A percentile compares a stretch with the other conserved stretches of the same genome.
These are phyloP conservation scores for Margarornis squamiger DNA, from an alignment of 2,797 vertebrate species.

Conservation along the genomic window DNA sequence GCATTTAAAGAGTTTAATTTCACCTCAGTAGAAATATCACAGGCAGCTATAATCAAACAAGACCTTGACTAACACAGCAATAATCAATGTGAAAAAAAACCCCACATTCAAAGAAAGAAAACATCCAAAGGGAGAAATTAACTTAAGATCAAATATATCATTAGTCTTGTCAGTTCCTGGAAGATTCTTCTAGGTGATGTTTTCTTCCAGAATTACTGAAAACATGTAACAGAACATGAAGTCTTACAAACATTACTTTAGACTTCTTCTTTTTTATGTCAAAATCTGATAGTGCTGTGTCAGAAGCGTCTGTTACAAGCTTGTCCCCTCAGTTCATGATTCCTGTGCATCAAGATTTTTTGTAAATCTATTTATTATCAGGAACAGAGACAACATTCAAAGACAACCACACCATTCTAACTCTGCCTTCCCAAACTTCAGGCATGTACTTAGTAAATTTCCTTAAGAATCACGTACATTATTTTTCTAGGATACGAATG, in stretches of 20 bases:
- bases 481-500: background rate
- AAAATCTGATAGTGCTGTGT: background rate
- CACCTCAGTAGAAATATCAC: background rate
- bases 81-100: background rate
- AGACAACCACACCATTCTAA: background rate
- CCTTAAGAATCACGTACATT: background rate
- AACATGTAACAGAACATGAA: background rate
- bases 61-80: background rate
- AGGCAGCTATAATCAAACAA: background rate
- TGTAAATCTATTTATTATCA: background rate
- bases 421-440: background rate
- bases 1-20: background rate
- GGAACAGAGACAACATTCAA: background rate
- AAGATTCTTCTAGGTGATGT: background rate
- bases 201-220: constrained; percentile 4
- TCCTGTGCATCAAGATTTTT: background rate
- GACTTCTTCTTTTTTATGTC: background rate
- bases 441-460: background rate
- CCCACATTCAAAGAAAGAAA: background rate
- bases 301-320: background rate
- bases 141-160: background rate
- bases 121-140: background rate
- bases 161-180: background rate
- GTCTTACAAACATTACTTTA: background rate
- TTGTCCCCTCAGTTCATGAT: background rate